Percentiles rank a stretch among this genome's conserved stretches.
These are phyloP conservation scores for Cyprinus carpio DNA, from an alignment of 2,113 vertebrate species.

Conservation along the genomic window DNA sequence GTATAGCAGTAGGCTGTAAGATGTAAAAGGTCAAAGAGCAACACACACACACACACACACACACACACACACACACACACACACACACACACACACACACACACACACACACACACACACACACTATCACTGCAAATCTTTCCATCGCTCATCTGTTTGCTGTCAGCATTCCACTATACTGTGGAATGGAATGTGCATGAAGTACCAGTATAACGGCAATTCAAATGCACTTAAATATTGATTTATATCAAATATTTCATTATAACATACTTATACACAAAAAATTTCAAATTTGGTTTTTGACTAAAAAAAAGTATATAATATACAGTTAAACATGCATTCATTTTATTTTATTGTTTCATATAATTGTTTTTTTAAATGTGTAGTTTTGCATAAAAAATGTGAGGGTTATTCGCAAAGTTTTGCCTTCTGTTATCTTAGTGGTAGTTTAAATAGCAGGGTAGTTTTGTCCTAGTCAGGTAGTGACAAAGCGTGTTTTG, in stretches of 20 bases:
- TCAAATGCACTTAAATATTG: too few species aligned
- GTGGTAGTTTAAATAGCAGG: constrained; percentile 36
- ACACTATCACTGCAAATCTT: too few species aligned
- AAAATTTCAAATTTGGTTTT: not conserved
- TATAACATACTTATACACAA: not conserved
- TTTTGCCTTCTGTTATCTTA: constrained; percentile 25
- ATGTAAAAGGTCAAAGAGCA: constrained; percentile 55
- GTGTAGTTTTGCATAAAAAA: not conserved
- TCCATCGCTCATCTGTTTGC: not conserved
- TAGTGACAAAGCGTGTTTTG: constrained; percentile 75
- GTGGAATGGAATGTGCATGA: not conserved
- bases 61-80: too few species aligned
- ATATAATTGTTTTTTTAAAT: not conserved
- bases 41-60: too few species aligned
- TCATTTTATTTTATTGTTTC: not conserved
- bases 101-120: too few species aligned
- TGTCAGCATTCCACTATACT: not conserved
- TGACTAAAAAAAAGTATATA: not conserved
- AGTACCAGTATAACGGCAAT: not conserved
- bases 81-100: not conserved
- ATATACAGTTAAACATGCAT: not conserved
- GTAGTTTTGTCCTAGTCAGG: constrained; percentile 69
- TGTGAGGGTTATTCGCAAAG: not conserved
- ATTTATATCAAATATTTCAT: not conserved
- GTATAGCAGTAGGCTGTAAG: constrained; percentile 47